phyloP scores from a whole-genome alignment of 1,140 invertebrate genomes.

The Drosophila gunungcola region DNA sequence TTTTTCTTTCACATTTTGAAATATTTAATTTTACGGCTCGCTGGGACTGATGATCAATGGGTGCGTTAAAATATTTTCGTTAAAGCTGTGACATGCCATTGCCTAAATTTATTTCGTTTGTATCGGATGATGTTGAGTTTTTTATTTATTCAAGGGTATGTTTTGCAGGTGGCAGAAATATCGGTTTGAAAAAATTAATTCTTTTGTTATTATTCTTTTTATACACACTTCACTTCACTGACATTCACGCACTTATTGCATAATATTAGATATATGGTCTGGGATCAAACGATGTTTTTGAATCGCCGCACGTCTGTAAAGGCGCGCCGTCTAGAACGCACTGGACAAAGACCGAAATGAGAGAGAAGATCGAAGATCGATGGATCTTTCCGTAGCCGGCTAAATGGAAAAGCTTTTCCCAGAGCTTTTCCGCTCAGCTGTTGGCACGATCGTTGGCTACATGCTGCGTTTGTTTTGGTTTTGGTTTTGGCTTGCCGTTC shows the following conservation, averaged over 20 bases:
- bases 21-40: constrained; percentile 37
- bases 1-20: constrained; percentile 23
- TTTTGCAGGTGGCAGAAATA: constrained; percentile 46
- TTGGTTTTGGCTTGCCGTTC: neutral
- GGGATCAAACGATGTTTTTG: constrained; percentile 5
- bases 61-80: constrained; percentile 49
- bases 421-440: constrained; percentile 72
- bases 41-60: constrained; percentile 57
- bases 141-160: neutral
- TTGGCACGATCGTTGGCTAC: constrained; percentile 47
- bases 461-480: constrained; percentile 74
- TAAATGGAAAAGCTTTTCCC: constrained; percentile 49
- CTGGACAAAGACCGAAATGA: constrained; percentile 62
- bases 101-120: constrained; percentile 62
- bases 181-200: constrained; percentile 9
- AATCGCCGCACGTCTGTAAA: constrained; percentile 54
- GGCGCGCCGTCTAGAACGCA: constrained; percentile 57
- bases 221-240: constrained; percentile 27
- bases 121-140: constrained; percentile 23
- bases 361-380: constrained; percentile 35
- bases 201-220: neutral
- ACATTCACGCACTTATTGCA: constrained; percentile 43
- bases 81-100: constrained; percentile 51
- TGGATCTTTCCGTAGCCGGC: constrained; percentile 45
- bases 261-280: constrained; percentile 26